Percentiles rank a stretch among this genome's conserved stretches.
phyloP scores from a whole-genome alignment of 2,888 invertebrate genomes.

The Ashinkailepas kermadecensis region DNA sequence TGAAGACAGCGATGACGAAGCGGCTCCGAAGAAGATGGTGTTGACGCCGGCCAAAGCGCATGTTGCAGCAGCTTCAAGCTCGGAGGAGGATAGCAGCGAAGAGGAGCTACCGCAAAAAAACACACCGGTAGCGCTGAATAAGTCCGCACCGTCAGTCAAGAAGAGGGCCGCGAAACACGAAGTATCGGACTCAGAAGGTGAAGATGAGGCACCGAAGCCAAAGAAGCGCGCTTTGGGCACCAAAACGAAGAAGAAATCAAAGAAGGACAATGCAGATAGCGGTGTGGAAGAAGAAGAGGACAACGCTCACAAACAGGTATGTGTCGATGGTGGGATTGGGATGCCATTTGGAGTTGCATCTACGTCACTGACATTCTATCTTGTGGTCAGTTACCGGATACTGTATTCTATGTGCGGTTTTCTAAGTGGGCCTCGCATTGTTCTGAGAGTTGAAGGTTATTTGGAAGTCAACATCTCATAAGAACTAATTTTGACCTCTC shows the following conservation, averaged over 20 bases:
- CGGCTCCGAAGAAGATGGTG: not conserved
- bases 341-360: not conserved
- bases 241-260: not conserved
- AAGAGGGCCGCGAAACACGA: not conserved
- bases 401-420: not conserved
- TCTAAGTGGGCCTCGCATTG: too few relatives aligned
- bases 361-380: not conserved
- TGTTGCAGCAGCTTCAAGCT: not conserved
- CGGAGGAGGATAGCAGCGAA: not conserved
- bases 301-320: not conserved
- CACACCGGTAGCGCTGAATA: not conserved
- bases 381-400: not conserved
- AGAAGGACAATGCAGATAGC: not conserved
- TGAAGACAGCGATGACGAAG: not conserved
- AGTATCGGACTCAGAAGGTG: not conserved
- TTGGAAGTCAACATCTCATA: not conserved
- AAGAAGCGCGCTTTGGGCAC: not conserved
- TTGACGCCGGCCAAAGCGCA: too few relatives aligned
- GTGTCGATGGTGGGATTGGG: not conserved
- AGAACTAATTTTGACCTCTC: not conserved
- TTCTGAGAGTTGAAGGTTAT: not conserved
- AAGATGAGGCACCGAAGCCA: conserved; percentile 15
- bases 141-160: not conserved
- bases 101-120: too few relatives aligned
- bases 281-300: conserved; percentile 5